These are phyloP conservation scores for Mellilla xanthometata DNA, from an alignment of 2,888 invertebrate genomes.

Conservation along the genomic window DNA sequence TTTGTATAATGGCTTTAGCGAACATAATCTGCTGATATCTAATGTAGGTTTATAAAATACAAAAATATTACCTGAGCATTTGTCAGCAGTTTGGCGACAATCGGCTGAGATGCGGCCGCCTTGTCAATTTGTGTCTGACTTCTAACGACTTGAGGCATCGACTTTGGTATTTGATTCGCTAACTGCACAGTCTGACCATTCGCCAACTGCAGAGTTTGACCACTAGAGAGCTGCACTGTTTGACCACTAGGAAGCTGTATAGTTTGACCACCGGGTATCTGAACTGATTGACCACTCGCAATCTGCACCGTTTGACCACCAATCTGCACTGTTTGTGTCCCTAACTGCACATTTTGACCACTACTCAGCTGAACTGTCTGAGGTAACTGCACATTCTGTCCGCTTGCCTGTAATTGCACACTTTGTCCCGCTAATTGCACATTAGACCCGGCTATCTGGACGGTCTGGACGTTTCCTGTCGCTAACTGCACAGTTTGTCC, in stretches of 20 bases:
- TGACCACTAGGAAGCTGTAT: conserved; percentile 64
- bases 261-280: conserved; percentile 73
- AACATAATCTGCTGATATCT: no score
- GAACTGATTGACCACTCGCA: conserved; percentile 62
- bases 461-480: conserved; percentile 53
- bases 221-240: conserved; percentile 60
- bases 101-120: conserved; percentile 68
- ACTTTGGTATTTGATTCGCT: conserved; percentile 59
- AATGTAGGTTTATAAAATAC: neutral
- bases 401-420: conserved; percentile 37
- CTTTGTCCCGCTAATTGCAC: conserved; percentile 44
- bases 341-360: conserved; percentile 21
- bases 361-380: conserved; percentile 42
- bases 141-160: conserved; percentile 63
- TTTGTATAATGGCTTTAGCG: no score
- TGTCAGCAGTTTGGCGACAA: conserved; percentile 88
- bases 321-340: conserved; percentile 49
- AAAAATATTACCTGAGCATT: conserved; percentile 82
- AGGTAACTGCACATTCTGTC: conserved; percentile 34
- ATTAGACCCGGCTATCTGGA: conserved; percentile 39
- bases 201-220: conserved; percentile 62
- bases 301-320: conserved; percentile 70
- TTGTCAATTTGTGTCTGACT: conserved; percentile 61
- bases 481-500: conserved; percentile 64
- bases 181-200: conserved; percentile 65